Evolutionary conservation across 1,140 invertebrate genomes (phyloP).

Genomic region (Mamestra configurata): DNA sequence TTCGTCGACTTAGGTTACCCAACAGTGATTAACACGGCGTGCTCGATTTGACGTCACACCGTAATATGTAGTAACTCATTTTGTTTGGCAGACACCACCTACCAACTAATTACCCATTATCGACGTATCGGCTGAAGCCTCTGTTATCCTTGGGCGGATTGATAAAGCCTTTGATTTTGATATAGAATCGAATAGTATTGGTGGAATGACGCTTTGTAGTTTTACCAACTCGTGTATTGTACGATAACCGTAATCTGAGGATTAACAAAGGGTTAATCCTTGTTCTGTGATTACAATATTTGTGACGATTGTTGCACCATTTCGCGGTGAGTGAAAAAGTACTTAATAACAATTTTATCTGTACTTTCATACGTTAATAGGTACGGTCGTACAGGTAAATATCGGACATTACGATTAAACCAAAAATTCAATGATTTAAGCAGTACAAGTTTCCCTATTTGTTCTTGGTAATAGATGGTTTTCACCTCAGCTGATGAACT

Average conservation of each 20-base stretch:
- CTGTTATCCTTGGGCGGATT: conserved; percentile 8
- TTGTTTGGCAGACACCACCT: conserved; percentile 9
- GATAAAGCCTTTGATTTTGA: conserved; percentile 11
- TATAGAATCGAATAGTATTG: not conserved
- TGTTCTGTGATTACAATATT: too few species aligned
- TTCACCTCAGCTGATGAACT: too few species aligned
- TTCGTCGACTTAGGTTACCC: not conserved
- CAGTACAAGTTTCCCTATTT: too few species aligned
- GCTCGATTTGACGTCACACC: conserved; percentile 35
- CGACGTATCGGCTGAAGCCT: not conserved
- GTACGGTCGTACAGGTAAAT: too few species aligned
- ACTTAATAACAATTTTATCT: too few species aligned
- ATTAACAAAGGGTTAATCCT: too few species aligned
- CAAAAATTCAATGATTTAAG: too few species aligned
- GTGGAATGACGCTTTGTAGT: not conserved
- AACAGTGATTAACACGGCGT: conserved; percentile 9
- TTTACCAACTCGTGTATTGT: not conserved
- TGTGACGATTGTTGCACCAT: too few species aligned
- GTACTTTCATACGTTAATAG: too few species aligned
- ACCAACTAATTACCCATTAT: conserved; percentile 1
- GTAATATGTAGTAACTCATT: conserved; percentile 21
- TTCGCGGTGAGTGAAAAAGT: too few species aligned
- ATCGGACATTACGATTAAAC: too few species aligned
- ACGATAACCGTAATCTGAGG: not conserved
- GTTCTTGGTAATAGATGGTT: too few species aligned